Conservation (phyloP, 2,888 invertebrate genomes). For the Augochlorella aurata region DNA sequence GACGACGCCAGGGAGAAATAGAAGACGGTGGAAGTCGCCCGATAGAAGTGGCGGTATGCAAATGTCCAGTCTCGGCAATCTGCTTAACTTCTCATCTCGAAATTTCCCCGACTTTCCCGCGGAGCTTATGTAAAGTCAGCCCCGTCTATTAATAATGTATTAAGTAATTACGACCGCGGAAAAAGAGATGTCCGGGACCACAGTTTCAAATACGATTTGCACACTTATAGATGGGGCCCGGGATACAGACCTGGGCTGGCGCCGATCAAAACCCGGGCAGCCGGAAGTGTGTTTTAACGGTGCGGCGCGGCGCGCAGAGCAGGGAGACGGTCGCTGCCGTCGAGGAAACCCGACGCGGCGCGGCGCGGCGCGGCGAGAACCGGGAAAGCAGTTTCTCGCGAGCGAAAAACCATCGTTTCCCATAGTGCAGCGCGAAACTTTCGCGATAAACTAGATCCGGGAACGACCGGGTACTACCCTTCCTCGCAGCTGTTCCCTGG, state of each 20-base stretch:
- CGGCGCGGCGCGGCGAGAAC: background rate
- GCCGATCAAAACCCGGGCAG: background rate
- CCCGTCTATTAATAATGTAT: constrained; percentile 80
- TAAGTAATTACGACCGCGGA: constrained; percentile 78
- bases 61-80: constrained; percentile 76
- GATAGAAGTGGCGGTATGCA: constrained; percentile 71
- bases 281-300: constrained; percentile 16
- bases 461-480: constrained; percentile 33
- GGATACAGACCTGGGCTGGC: constrained; percentile 14
- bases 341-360: background rate
- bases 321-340: background rate
- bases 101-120: constrained; percentile 72
- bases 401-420: constrained; percentile 45
- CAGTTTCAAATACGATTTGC: constrained; percentile 57
- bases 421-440: constrained; percentile 70
- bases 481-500: constrained; percentile 47
- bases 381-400: background rate
- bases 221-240: constrained; percentile 29
- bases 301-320: background rate
- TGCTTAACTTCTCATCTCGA: constrained; percentile 77
- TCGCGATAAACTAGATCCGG: constrained; percentile 61
- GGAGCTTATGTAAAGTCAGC: constrained; percentile 78
- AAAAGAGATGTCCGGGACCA: constrained; percentile 61
- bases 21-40: constrained; percentile 42
- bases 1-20: constrained; percentile 32